Evolutionary conservation across 2,888 invertebrate species (phyloP).

Genomic region (Toxonevra muliebris): DNA sequence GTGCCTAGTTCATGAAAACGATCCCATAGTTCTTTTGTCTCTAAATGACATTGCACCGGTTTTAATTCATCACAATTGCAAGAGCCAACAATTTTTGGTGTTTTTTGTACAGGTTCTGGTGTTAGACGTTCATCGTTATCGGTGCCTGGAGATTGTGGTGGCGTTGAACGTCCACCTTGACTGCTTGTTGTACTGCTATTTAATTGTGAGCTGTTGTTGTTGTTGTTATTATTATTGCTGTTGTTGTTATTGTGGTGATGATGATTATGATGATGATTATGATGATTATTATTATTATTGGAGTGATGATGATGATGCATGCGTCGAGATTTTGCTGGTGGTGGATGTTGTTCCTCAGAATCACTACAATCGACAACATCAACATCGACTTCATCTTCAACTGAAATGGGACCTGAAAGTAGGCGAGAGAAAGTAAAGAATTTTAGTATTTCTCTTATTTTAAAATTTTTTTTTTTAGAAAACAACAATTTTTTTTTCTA

Average conservation of each 20-base stretch:
- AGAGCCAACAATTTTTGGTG: slow-evolving; percentile 70
- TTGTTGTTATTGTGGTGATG: slow-evolving; percentile 37
- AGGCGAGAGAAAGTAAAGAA: slow-evolving; percentile 28
- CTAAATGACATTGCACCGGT: slow-evolving; percentile 88
- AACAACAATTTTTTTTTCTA: too few species aligned
- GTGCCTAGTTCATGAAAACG: slow-evolving; percentile 94
- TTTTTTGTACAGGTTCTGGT: slow-evolving; percentile 63
- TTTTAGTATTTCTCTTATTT: neutral
- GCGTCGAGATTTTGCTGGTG: slow-evolving; percentile 56
- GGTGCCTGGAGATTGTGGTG: slow-evolving; percentile 63
- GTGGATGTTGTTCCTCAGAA: slow-evolving; percentile 67
- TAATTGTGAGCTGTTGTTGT: slow-evolving; percentile 40
- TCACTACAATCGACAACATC: slow-evolving; percentile 78
- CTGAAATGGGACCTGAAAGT: slow-evolving; percentile 63
- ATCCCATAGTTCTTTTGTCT: slow-evolving; percentile 96
- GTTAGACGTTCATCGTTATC: slow-evolving; percentile 64
- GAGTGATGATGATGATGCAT: slow-evolving; percentile 44
- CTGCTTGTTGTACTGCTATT: slow-evolving; percentile 54
- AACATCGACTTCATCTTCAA: slow-evolving; percentile 75
- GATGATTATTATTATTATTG: slow-evolving; percentile 40
- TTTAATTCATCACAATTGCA: slow-evolving; percentile 86
- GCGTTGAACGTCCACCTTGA: slow-evolving; percentile 62
- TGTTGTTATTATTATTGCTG: slow-evolving; percentile 43
- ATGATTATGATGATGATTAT: slow-evolving; percentile 37
- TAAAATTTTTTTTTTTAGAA: too few species aligned